Evolutionary conservation across 2,797 vertebrate species (phyloP).

Genomic region (Simalia tracyae): DNA sequence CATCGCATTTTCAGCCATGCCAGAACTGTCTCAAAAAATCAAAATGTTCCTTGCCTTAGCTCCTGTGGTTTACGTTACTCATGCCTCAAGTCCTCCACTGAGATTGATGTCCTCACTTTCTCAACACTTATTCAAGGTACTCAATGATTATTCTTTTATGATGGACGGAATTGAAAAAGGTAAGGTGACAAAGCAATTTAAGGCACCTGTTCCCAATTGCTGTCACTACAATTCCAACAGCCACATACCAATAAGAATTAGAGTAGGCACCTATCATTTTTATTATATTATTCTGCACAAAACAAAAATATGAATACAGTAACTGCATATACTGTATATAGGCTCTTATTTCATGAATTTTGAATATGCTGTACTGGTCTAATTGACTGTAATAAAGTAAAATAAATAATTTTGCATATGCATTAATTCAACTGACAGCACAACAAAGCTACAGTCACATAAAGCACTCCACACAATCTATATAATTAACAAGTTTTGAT

Average conservation of each 20-base stretch:
- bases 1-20: conserved; percentile 72
- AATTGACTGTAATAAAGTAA: too few species aligned
- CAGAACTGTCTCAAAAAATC: conserved; percentile 83
- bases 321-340: neutral
- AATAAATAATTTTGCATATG: neutral
- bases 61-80: conserved; percentile 72
- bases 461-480: too few species aligned
- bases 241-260: neutral
- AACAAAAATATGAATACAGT: neutral
- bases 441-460: neutral
- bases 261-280: neutral
- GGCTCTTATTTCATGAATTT: neutral
- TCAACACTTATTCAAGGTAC: conserved; percentile 48
- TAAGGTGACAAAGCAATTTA: neutral
- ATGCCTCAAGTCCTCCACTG: conserved; percentile 57
- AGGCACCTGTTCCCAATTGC: neutral
- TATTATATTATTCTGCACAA: neutral
- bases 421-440: neutral
- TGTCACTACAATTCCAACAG: neutral
- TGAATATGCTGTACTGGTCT: neutral
- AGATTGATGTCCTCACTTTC: conserved; percentile 21
- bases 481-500: neutral
- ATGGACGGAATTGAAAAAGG: neutral
- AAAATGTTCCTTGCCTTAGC: conserved; percentile 73
- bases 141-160: neutral